Conservation (phyloP, 2,113 vertebrate species). For the Sylvilagus bachmani region DNA sequence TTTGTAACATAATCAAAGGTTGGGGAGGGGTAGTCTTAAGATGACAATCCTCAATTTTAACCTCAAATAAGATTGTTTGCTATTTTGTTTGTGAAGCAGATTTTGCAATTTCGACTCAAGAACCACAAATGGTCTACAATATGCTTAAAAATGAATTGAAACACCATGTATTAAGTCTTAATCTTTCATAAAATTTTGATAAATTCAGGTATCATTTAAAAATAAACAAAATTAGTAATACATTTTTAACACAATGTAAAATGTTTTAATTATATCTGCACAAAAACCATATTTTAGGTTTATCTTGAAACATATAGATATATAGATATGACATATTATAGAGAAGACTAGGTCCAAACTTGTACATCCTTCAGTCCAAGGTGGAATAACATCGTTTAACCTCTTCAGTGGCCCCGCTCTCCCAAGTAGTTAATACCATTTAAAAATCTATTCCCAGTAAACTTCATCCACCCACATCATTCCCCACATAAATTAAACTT, state of each 20-base stretch:
- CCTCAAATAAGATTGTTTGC: background rate
- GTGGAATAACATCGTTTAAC: background rate
- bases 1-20: background rate
- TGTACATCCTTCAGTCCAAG: background rate
- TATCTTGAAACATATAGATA: background rate
- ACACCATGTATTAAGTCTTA: constrained; percentile 16
- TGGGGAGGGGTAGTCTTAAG: background rate
- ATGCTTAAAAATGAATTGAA: constrained; percentile 51
- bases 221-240: constrained; percentile 44
- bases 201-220: constrained; percentile 57
- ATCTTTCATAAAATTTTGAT: constrained; percentile 51
- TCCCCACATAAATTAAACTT: background rate
- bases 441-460: constrained; percentile 33
- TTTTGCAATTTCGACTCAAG: constrained; percentile 26
- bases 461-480: background rate
- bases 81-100: constrained; percentile 31
- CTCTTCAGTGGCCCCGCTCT: background rate
- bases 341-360: constrained; percentile 1
- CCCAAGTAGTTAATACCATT: background rate
- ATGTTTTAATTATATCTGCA: constrained; percentile 33
- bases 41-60: constrained; percentile 17
- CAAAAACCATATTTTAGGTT: background rate
- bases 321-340: background rate
- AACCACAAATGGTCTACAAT: constrained; percentile 6
- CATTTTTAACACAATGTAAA: constrained; percentile 13